These are phyloP conservation scores for Danio choprae DNA, from an alignment of 2,797 vertebrate species.

Conservation along the genomic window DNA sequence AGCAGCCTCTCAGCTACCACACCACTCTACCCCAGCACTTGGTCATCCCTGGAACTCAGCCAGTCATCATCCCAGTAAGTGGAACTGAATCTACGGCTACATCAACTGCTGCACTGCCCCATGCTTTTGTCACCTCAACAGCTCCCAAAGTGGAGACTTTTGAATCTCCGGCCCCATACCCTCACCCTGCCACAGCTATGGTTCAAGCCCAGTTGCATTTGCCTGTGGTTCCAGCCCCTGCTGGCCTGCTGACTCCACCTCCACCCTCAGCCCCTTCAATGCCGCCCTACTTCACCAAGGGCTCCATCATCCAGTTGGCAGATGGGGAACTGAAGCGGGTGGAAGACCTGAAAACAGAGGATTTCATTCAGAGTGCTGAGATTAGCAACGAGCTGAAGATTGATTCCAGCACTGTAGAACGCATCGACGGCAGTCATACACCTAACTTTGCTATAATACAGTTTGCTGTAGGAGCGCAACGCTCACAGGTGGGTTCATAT, in stretches of 20 bases:
- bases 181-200: constrained; percentile 80
- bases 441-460: constrained; percentile 92
- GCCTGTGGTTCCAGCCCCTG: constrained; percentile 80
- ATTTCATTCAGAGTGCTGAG: constrained; percentile 99
- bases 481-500: constrained; percentile 87
- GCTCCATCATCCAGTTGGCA: constrained; percentile 98
- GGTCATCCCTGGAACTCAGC: constrained; percentile 92
- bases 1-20: constrained; percentile 87
- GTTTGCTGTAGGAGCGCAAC: constrained; percentile 95
- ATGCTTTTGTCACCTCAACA: constrained; percentile 87
- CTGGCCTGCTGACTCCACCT: constrained; percentile 72
- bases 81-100: constrained; percentile 83
- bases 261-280: constrained; percentile 83
- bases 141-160: constrained; percentile 89
- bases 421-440: constrained; percentile 90
- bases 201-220: constrained; percentile 95
- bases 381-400: constrained; percentile 98
- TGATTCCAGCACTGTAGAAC: constrained; percentile 97
- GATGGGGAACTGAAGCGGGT: constrained; percentile 97
- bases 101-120: constrained; percentile 82
- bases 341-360: constrained; percentile 97
- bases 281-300: constrained; percentile 97
- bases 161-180: constrained; percentile 72
- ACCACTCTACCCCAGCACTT: constrained; percentile 90
- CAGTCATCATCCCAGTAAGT: constrained; percentile 91